phyloP scores from a whole-genome alignment of 2,113 vertebrate genomes.

The Grallaria varia region DNA sequence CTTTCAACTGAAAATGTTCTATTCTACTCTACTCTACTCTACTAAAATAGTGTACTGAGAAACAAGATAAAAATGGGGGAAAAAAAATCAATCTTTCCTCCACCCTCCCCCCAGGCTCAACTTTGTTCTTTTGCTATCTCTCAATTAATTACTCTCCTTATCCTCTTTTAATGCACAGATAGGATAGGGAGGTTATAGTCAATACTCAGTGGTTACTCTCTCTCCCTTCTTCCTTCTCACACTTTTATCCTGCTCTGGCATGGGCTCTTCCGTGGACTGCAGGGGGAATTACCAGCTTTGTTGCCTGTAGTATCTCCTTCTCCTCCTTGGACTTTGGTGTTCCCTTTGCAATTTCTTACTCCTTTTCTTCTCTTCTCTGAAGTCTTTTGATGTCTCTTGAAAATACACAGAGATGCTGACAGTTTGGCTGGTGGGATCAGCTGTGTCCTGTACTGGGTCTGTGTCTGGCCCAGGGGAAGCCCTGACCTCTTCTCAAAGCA shows the following conservation, averaged over 20 bases:
- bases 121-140: not conserved
- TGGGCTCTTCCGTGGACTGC: too few relatives aligned
- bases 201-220: not conserved
- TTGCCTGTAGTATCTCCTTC: not conserved
- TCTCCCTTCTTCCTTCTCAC: not conserved
- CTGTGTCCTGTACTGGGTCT: not conserved
- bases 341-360: not conserved
- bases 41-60: not conserved
- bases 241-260: not conserved
- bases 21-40: not conserved
- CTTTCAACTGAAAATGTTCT: not conserved
- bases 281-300: not conserved
- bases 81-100: not conserved
- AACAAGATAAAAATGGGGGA: not conserved
- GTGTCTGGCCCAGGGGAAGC: not conserved
- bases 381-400: not conserved
- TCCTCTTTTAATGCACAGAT: not conserved
- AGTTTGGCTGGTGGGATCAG: not conserved
- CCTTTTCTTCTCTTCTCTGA: not conserved
- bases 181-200: not conserved
- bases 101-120: fast-evolving
- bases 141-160: not conserved
- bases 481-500: not conserved
- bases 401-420: not conserved
- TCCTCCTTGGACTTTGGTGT: not conserved